Base-by-base conservation (phyloP, 2,888 invertebrate species). In the Sphecodes monilicornis region DNA sequence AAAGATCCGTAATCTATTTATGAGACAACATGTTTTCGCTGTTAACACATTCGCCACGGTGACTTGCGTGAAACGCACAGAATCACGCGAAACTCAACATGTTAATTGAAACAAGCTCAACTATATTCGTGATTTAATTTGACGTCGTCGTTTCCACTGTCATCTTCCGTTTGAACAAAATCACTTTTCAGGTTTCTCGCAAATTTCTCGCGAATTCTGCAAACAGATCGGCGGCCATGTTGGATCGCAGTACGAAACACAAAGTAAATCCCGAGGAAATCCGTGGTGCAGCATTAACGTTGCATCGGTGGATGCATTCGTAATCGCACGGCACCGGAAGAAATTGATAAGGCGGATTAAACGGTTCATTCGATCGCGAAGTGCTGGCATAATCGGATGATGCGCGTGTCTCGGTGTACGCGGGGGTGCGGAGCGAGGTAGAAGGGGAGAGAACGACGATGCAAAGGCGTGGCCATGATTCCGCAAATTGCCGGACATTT, bases 401-500 rank as follows among this genome's bases (percentile, higher is more conserved):
- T 18, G 64, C 32, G 11, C 32, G 64, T 32, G n/a, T 50, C 64
- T 29, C 18, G 22, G 29, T 18, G 64, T 26, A 26, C 1, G 26
- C 57, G 57, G 26, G 26, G 10, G 57, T n/a, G 57, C 13, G 57
- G 50, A 50, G 50, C 3, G 50, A 50, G 36, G 4, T 22, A 1
- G 64, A 18, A 22, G 29, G 64, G 10, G 29, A 18, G 64, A 18
- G 64, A 29, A 32, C 64, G 32, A 64, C 64, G 29, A 29, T 32
- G 64, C 32, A 29, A 54, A 39, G 46, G n/a, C n/a, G 32, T 22
- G 13, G 43, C 43, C 18, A 76, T 66, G 50, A 73, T 78, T 84
- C 57, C n/a, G 50, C 54, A 72, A 76, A 84, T 75, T 60, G 71
- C 22, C n/a, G 32, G 32, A n/a, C 36, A 79, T 76, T 76, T 46